Percentiles rank a stretch among this genome's conserved stretches.
These are phyloP conservation scores for Gymnoscelis rufifasciata DNA, from an alignment of 2,888 invertebrate genomes.

Conservation along the genomic window DNA sequence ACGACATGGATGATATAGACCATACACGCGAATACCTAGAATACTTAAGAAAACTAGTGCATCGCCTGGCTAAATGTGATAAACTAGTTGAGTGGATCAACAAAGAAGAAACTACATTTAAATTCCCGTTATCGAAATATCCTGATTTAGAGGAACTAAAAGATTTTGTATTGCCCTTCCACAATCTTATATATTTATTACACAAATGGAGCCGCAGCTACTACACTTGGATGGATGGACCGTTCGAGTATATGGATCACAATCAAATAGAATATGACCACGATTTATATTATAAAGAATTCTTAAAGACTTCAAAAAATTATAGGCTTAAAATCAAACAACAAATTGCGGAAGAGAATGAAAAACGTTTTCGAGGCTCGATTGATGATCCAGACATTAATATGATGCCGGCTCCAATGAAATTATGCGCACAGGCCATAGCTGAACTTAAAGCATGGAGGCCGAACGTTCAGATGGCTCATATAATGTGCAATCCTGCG, in stretches of 20 bases:
- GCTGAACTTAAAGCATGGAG: slow-evolving; percentile 84
- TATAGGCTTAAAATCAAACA: slow-evolving; percentile 88
- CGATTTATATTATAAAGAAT: slow-evolving; percentile 88
- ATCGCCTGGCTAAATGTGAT: slow-evolving; percentile 86
- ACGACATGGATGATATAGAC: slow-evolving; percentile 90
- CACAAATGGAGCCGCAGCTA: slow-evolving; percentile 87
- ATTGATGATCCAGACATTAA: slow-evolving; percentile 88
- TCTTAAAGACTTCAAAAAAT: slow-evolving; percentile 87
- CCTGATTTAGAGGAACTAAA: slow-evolving; percentile 89
- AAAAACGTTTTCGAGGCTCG: slow-evolving; percentile 80
- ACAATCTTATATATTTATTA: slow-evolving; percentile 82
- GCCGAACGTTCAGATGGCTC: slow-evolving; percentile 88
- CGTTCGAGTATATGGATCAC: slow-evolving; percentile 91
- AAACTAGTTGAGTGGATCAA: slow-evolving; percentile 91
- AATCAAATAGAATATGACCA: slow-evolving; percentile 87
- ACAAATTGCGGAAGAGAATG: slow-evolving; percentile 83
- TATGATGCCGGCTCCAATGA: slow-evolving; percentile 89
- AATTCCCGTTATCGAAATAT: slow-evolving; percentile 88
- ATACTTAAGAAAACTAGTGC: slow-evolving; percentile 86
- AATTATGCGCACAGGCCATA: slow-evolving; percentile 82
- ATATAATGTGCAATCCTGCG: slow-evolving; percentile 93
- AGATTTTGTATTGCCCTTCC: slow-evolving; percentile 84
- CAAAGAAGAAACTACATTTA: slow-evolving; percentile 91
- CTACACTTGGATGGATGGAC: slow-evolving; percentile 95
- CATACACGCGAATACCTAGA: slow-evolving; percentile 89